Evolutionary conservation across 2,113 vertebrate genomes (phyloP).

Genomic region (Semnornis frantzii): DNA sequence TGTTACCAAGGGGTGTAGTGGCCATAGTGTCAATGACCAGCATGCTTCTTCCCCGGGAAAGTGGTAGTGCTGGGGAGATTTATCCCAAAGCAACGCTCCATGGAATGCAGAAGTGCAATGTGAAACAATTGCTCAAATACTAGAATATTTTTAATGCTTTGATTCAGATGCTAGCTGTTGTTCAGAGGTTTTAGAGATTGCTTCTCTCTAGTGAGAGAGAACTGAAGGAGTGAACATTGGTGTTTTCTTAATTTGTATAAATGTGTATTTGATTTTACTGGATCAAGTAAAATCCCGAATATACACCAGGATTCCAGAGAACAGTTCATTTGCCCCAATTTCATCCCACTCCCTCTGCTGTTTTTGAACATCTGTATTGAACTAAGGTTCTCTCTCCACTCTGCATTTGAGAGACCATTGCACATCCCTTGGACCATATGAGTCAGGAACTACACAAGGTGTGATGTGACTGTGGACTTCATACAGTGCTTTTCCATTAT

Average conservation of each 20-base stretch:
- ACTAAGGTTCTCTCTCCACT: not conserved
- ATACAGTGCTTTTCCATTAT: not conserved
- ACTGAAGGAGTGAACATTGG: not conserved
- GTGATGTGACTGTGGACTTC: not conserved
- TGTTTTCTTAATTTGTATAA: not conserved
- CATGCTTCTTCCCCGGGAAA: not conserved
- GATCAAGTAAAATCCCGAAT: not conserved
- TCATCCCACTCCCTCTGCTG: not conserved
- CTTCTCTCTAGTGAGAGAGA: not conserved
- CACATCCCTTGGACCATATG: not conserved
- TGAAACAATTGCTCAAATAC: not conserved
- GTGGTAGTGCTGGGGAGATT: fast-evolving
- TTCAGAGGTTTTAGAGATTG: not conserved
- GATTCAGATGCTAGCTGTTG: not conserved
- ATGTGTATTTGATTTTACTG: not conserved
- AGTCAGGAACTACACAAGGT: not conserved
- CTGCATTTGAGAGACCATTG: not conserved
- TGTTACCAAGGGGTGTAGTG: not conserved
- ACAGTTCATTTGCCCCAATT: not conserved
- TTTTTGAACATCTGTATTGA: not conserved
- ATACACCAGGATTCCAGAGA: not conserved
- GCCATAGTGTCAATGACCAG: not conserved
- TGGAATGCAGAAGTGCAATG: not conserved
- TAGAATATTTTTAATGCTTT: not conserved
- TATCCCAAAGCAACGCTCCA: not conserved